A percentile compares a stretch with the other conserved stretches of the same genome.
These are phyloP conservation scores for Paedocypris micromegethes DNA, from an alignment of 2,797 vertebrate species.

Conservation along the genomic window DNA sequence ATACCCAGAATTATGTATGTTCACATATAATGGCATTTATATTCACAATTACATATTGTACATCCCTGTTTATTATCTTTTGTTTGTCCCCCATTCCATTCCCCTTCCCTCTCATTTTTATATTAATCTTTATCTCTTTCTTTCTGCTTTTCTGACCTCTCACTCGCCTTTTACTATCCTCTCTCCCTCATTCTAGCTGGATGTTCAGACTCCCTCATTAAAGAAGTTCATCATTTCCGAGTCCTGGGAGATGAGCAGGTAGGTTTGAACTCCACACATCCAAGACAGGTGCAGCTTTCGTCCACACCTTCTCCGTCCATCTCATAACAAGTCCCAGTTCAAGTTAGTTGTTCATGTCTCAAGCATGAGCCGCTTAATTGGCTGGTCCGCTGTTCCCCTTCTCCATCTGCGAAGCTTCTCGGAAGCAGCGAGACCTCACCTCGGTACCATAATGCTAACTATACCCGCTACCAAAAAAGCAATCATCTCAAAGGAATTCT, in stretches of 20 bases:
- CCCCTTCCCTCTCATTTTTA: not conserved
- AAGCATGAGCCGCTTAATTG: constrained; percentile 58
- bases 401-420: constrained; percentile 23
- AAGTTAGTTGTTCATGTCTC: constrained; percentile 56
- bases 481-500: constrained; percentile 1
- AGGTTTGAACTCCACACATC: constrained; percentile 57
- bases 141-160: not conserved
- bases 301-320: constrained; percentile 16
- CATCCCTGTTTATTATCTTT: not conserved
- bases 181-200: constrained; percentile 67
- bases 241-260: constrained; percentile 86
- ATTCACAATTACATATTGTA: constrained; percentile 3
- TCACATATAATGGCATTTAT: constrained; percentile 15
- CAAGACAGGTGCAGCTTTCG: constrained; percentile 30
- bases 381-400: constrained; percentile 28
- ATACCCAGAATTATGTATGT: constrained; percentile 4
- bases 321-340: constrained; percentile 35
- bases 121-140: not conserved
- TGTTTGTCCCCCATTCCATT: not conserved
- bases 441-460: not conserved
- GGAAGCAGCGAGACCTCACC: constrained; percentile 5
- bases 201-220: constrained; percentile 82
- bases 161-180: no score
- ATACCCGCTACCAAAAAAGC: not conserved
- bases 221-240: constrained; percentile 88